Evolutionary conservation across 2,888 invertebrate species (phyloP), one percentile per base, ranked within the genome.

Genomic region (Heliothis peltigera): DNA sequence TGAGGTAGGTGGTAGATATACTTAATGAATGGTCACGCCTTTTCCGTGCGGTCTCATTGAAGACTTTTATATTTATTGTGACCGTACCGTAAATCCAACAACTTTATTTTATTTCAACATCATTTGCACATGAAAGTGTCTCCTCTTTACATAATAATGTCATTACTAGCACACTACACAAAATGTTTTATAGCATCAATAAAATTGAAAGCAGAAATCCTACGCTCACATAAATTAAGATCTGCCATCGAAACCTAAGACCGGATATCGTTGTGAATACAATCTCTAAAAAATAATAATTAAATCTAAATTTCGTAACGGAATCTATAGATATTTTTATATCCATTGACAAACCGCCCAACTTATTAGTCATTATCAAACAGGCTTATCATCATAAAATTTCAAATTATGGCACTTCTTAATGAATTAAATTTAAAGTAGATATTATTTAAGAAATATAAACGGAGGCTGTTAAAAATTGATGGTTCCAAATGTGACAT

Each of bases 121-220:
- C 68, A 83, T 79, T 82, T 79, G 68, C 75, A 77, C 75, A 82
- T 65, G 81, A 85, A 83, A 85, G 81, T 83, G 66, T 79, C 73
- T 79, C 52, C 64, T 79, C 79, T 80, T 76, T 75, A 71, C 65
- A 75, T 81, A 83, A 78, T 74, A 64, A 69, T 75, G 72, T 75
- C 70, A 81, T 77, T 83, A 77, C 72, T 70, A 60, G 63, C 74
- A 69, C 76, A 78, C 70, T 66, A 70, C 73, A 83, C 75, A 59
- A 68, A 70, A 68, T 70, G 64, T 80, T 87, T 87, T 84, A 87
- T 80, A 77, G 77, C 67, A 39, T 52, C 75, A 84, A 85, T 88
- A 87, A 88, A 87, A 80, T 80, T 79, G 83, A 84, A 88, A 86
- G 83, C 81, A 71, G 80, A 79, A 84, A 84, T 82, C 82, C 82